Evolutionary conservation across 35 echinoderm and acorn worm species (phyloP).

Genomic region (Heliocidaris erythrogramma): DNA sequence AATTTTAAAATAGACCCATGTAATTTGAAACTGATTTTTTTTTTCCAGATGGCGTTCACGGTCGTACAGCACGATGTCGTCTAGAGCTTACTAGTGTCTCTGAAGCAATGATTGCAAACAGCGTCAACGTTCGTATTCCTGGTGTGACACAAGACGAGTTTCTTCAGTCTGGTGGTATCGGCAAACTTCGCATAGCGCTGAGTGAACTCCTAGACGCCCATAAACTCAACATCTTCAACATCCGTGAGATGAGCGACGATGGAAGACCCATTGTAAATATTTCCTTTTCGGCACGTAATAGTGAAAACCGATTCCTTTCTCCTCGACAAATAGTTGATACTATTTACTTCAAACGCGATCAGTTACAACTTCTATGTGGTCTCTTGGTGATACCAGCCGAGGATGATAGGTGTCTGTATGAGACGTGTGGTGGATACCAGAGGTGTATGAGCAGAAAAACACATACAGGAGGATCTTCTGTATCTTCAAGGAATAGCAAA

Average conservation of each 20-base stretch:
- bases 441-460: slow-evolving; percentile 68
- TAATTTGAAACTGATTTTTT: not conserved
- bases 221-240: slow-evolving; percentile 83
- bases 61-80: slow-evolving; percentile 63
- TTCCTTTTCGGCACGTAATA: slow-evolving; percentile 73
- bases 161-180: slow-evolving; percentile 49
- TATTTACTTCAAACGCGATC: slow-evolving; percentile 74
- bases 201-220: slow-evolving; percentile 54
- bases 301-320: slow-evolving; percentile 61
- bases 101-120: slow-evolving; percentile 64
- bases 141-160: slow-evolving; percentile 71
- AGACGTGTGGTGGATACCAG: slow-evolving; percentile 68
- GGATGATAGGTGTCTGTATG: slow-evolving; percentile 72
- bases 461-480: slow-evolving; percentile 3
- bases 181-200: slow-evolving; percentile 56
- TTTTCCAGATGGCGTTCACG: slow-evolving; percentile 75
- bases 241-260: slow-evolving; percentile 64
- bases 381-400: slow-evolving; percentile 71
- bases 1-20: no score
- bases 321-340: slow-evolving; percentile 74
- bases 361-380: slow-evolving; percentile 71
- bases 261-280: slow-evolving; percentile 58
- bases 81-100: slow-evolving; percentile 67
- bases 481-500: slow-evolving; percentile 50
- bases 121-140: slow-evolving; percentile 73